Evolutionary conservation across 2,113 vertebrate species (phyloP), one percentile per base, ranked within the genome.

Genomic region (Gymnarchus niloticus): DNA sequence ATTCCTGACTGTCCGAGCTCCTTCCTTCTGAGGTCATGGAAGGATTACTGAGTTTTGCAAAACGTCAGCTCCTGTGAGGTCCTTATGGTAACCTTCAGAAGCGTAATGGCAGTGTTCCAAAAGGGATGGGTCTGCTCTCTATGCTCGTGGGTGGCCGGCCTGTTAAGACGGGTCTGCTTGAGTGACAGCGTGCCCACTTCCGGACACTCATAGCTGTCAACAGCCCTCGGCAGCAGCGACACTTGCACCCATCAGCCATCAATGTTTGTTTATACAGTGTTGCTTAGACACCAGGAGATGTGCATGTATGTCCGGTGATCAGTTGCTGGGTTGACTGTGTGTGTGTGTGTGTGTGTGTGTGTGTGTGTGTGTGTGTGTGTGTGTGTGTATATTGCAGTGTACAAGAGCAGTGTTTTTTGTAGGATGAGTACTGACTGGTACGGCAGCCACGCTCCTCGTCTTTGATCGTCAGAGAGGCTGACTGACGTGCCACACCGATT

Each of bases 1-100:
- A n/a, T n/a, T n/a, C n/a, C n/a, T n/a, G n/a, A 73, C 17, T 14
- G 28, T 41, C 65, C 41, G 65, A 33, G 41, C 4, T 33, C 17
- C 65, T 37, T 19, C 41, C 65, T 19, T 73, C 65, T 73, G 65
- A 73, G 65, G 65, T 73, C 65, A 73, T 73, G 65, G 65, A 73
- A 73, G 65, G 28, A 73, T 73, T 73, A 73, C 65, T 73, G 14
- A 17, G 65, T 17, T 73, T 33, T 73, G 65, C 12, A 73, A 33
- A 73, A 33, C 10, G 6, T 73, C 65, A 73, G 65, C 65, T 73
- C 33, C 14, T 41, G 65, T 73, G 33, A 41, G 65, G 33, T 41
- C 65, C 28, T 33, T 37, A 33, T 41, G 28, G 61, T 69, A 17
- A 33, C 12, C 65, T 73, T n/a, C n/a, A n/a, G n/a, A n/a, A n/a